These are phyloP conservation scores for Steinernema scapterisci DNA, from an alignment of 2,888 invertebrate species.

Conservation along the genomic window DNA sequence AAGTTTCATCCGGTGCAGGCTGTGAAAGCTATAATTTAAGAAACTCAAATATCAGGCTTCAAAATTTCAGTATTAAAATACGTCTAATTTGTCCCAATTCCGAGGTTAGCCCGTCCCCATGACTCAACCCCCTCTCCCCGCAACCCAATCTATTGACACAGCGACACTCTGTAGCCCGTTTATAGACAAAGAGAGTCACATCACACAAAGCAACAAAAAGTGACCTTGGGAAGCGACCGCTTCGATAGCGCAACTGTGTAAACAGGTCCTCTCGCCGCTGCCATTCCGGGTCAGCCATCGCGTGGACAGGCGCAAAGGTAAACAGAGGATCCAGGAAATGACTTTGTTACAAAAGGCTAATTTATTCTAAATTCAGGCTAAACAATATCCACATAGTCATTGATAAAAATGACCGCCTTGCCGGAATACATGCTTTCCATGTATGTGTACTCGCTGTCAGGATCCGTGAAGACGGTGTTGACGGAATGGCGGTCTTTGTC, in stretches of 20 bases:
- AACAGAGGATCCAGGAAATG: background rate
- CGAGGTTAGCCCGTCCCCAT: no score
- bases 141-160: no score
- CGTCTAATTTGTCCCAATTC: no score
- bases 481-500: background rate
- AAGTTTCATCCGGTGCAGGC: no score
- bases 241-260: background rate
- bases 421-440: background rate
- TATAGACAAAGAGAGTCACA: no score
- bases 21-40: no score
- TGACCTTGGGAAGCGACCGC: background rate
- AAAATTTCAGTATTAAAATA: no score
- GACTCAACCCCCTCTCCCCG: no score
- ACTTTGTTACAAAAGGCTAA: background rate
- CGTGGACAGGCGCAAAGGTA: background rate
- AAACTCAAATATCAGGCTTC: no score
- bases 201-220: background rate
- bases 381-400: constrained; percentile 16
- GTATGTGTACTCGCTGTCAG: background rate
- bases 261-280: background rate
- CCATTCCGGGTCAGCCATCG: background rate
- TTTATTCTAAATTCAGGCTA: background rate
- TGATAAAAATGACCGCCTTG: background rate
- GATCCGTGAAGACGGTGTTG: constrained; percentile 4
- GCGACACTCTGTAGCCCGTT: no score